Evolutionary conservation across 2,113 vertebrate genomes (phyloP).

Genomic region (Ammospiza nelsoni): DNA sequence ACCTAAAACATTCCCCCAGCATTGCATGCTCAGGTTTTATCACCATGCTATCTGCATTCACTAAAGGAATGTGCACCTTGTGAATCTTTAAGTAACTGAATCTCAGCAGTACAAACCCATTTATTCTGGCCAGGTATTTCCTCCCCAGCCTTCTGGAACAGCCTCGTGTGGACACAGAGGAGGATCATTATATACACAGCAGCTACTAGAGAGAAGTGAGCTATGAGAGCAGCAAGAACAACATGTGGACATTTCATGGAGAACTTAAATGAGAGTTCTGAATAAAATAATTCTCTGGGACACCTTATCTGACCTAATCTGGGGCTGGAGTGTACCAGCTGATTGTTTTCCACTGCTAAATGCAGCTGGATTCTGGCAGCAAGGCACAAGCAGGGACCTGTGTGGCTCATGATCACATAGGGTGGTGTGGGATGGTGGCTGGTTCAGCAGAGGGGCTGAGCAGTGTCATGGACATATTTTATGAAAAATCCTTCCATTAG

Average conservation of each 20-base stretch:
- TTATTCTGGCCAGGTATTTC: not conserved
- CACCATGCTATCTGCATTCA: not conserved
- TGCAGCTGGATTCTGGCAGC: not conserved
- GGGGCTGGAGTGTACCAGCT: not conserved
- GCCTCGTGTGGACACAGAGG: not conserved
- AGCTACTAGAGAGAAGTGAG: not conserved
- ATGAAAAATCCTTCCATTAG: too few relatives aligned
- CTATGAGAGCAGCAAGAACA: not conserved
- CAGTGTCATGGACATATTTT: too few relatives aligned
- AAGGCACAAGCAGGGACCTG: not conserved
- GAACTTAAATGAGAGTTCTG: not conserved
- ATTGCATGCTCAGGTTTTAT: not conserved
- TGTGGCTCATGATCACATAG: fast-evolving
- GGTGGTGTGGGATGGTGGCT: fast-evolving
- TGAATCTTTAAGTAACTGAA: not conserved
- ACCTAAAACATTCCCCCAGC: not conserved
- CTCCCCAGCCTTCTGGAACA: not conserved
- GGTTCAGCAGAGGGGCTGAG: not conserved
- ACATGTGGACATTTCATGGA: not conserved
- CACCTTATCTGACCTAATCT: not conserved
- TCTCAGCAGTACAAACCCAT: not conserved
- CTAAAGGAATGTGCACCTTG: not conserved
- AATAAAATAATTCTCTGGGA: constrained; percentile 15
- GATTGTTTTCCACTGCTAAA: not conserved
- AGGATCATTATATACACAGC: not conserved